These are phyloP conservation scores for Dorcus parallelipipedus DNA, from an alignment of 2,888 invertebrate species.

Conservation along the genomic window DNA sequence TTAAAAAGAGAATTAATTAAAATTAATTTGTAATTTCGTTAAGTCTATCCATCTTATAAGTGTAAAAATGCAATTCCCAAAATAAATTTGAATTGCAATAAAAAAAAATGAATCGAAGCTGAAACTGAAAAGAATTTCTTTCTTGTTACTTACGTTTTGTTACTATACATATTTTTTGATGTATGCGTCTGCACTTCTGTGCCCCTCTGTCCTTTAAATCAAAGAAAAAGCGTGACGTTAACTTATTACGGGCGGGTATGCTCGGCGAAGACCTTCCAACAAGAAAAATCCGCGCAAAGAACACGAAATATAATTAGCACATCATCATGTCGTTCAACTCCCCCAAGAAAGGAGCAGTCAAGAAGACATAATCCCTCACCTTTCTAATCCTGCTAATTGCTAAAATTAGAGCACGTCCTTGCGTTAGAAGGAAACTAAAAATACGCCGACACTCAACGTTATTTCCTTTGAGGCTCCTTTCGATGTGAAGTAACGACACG, in stretches of 20 bases:
- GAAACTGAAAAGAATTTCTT: too few relatives aligned
- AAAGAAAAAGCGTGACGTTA: not conserved
- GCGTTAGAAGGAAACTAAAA: not conserved
- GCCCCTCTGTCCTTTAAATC: not conserved
- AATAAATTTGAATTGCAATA: too few relatives aligned
- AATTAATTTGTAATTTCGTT: too few relatives aligned
- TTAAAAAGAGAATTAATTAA: too few relatives aligned
- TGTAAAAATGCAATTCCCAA: too few relatives aligned
- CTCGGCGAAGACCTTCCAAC: not conserved
- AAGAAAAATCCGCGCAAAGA: not conserved
- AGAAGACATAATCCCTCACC: not conserved
- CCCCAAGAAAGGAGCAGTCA: not conserved
- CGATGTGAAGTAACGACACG: not conserved
- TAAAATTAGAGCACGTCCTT: not conserved
- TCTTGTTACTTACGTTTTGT: too few relatives aligned
- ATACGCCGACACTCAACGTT: not conserved
- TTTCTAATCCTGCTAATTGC: not conserved
- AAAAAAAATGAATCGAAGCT: too few relatives aligned
- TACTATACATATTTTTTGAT: too few relatives aligned
- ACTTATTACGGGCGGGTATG: not conserved
- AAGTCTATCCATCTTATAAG: too few relatives aligned
- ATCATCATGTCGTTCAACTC: conserved; percentile 1
- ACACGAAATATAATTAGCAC: conserved; percentile 1
- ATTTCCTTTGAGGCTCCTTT: not conserved
- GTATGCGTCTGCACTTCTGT: too few relatives aligned